These are phyloP conservation scores for Eupithecia exiguata DNA, from an alignment of 2,888 invertebrate genomes.

Conservation along the genomic window DNA sequence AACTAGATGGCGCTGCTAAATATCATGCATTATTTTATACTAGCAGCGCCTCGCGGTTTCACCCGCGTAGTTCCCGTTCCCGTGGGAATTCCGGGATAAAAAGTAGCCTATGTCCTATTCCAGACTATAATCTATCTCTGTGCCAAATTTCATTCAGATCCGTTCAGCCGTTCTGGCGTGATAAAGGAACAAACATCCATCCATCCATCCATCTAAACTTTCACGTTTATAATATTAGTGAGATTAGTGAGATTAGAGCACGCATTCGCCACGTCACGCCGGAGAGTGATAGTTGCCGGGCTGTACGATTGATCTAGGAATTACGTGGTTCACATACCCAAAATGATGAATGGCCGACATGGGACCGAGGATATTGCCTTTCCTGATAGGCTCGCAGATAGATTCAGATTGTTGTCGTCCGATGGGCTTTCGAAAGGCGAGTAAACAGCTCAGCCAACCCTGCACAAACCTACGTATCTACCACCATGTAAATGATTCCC, in stretches of 20 bases:
- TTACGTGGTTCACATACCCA: conserved; percentile 63
- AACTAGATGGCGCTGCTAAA: conserved; percentile 3
- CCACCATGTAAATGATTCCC: neutral
- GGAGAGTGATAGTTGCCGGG: conserved; percentile 49
- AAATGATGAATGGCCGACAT: conserved; percentile 67
- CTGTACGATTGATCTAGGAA: conserved; percentile 67
- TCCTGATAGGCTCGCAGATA: conserved; percentile 49
- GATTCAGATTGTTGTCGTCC: conserved; percentile 49
- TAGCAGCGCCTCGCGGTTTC: no score
- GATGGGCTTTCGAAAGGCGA: neutral
- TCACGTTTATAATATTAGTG: no score
- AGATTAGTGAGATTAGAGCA: neutral
- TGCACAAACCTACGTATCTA: neutral
- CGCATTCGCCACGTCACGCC: conserved; percentile 52
- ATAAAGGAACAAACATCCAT: no score
- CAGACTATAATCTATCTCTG: no score
- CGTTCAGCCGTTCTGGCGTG: no score
- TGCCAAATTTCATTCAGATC: no score
- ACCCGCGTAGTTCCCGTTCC: no score
- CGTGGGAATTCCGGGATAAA: no score
- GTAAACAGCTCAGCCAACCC: neutral
- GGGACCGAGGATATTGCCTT: conserved; percentile 56
- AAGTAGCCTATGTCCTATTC: no score
- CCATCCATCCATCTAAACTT: no score
- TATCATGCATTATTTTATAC: neutral